Conservation (phyloP, 2,113 vertebrate species). For the Corythaixoides concolor region DNA sequence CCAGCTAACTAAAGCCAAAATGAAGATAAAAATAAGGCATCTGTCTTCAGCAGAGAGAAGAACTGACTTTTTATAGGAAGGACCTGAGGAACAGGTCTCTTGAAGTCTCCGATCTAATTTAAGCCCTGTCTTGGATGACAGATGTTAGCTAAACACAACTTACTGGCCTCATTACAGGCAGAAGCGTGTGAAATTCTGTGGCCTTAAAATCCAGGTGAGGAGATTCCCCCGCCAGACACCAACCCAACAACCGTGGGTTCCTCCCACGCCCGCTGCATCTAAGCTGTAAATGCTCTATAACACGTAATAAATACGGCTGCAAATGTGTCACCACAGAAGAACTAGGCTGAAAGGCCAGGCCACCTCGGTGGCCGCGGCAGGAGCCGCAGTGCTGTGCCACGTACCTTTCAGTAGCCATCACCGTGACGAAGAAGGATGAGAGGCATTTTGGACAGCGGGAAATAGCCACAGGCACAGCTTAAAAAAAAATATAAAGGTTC, state of each 20-base stretch:
- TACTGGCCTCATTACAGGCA: accelerated
- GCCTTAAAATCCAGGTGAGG: background rate
- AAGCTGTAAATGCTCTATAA: background rate
- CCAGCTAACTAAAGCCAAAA: background rate
- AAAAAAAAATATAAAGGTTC: slow-evolving; percentile 4
- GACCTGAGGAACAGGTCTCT: background rate
- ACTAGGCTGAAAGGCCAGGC: background rate
- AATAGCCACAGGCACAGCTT: slow-evolving; percentile 1
- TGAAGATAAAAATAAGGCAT: background rate
- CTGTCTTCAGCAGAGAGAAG: background rate
- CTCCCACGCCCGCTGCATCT: background rate
- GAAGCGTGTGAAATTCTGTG: background rate
- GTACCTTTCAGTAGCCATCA: background rate
- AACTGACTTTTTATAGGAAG: background rate
- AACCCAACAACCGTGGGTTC: background rate
- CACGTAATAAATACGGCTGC: background rate
- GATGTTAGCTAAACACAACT: background rate
- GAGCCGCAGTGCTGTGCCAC: background rate
- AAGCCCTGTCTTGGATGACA: background rate
- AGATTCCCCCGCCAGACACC: background rate
- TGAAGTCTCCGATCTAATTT: background rate
- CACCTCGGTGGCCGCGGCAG: background rate
- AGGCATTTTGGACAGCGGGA: slow-evolving; percentile 17
- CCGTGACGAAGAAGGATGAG: background rate
- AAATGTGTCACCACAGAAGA: background rate